These are phyloP conservation scores for Marisa cornuarietis DNA, from an alignment of 1,140 invertebrate species.

Conservation along the genomic window DNA sequence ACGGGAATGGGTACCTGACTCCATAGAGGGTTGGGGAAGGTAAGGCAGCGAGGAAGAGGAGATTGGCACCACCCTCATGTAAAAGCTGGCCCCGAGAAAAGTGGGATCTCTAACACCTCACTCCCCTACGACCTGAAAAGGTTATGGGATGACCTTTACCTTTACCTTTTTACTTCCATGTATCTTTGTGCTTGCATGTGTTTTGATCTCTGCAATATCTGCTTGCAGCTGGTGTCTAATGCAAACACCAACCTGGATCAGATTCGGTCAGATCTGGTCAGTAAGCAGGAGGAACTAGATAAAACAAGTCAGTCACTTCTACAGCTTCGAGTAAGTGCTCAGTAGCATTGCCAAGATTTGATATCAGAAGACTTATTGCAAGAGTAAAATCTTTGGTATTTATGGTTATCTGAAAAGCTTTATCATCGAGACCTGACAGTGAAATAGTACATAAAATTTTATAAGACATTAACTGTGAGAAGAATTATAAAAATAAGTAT, in stretches of 20 bases:
- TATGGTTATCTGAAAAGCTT: not conserved
- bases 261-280: constrained; percentile 49
- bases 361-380: not conserved
- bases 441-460: too few species aligned
- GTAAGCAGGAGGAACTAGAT: constrained; percentile 53
- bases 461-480: too few species aligned
- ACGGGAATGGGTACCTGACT: too few species aligned
- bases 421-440: not conserved
- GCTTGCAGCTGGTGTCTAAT: constrained; percentile 52
- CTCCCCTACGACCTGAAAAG: too few species aligned
- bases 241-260: constrained; percentile 55
- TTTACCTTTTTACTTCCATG: not conserved
- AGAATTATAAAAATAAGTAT: too few species aligned
- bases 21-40: too few species aligned
- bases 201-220: too few species aligned
- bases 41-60: too few species aligned
- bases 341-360: not conserved
- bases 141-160: too few species aligned
- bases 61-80: too few species aligned
- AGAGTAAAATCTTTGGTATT: not conserved
- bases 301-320: constrained; percentile 37
- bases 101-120: too few species aligned
- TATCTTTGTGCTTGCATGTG: not conserved
- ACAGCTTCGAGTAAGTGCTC: constrained; percentile 44
- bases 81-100: too few species aligned